Percentiles rank a stretch among this genome's conserved stretches.
Evolutionary conservation across 2,797 vertebrate genomes (phyloP).

Genomic region (Zenarchopterus dispar): DNA sequence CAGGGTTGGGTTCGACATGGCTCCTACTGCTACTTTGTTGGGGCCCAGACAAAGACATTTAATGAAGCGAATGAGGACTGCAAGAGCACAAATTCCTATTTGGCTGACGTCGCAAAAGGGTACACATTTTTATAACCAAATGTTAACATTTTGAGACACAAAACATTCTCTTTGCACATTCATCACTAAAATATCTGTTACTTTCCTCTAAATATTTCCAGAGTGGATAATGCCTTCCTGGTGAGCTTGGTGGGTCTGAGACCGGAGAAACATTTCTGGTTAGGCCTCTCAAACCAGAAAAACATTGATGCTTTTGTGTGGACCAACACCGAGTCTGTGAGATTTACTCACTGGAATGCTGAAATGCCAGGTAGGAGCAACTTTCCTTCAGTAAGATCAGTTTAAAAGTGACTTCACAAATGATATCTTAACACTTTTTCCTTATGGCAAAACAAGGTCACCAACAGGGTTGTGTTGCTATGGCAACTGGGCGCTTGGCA

Average conservation of each 20-base stretch:
- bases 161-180: neutral
- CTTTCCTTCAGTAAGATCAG: neutral
- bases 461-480: constrained; percentile 88
- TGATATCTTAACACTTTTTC: neutral
- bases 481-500: constrained; percentile 85
- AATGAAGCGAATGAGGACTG: constrained; percentile 86
- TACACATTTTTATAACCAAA: constrained; percentile 50
- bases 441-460: constrained; percentile 74
- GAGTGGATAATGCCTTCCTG: constrained; percentile 91
- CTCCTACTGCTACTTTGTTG: constrained; percentile 89
- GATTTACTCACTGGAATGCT: constrained; percentile 89
- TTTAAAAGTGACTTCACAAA: fast-evolving
- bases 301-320: constrained; percentile 85
- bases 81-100: constrained; percentile 75
- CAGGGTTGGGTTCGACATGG: constrained; percentile 90
- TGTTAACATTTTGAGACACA: neutral
- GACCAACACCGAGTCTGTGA: constrained; percentile 76
- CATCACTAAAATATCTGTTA: neutral
- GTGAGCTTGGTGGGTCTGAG: constrained; percentile 88
- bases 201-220: constrained; percentile 56
- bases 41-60: constrained; percentile 83
- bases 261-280: constrained; percentile 91
- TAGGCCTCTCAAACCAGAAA: constrained; percentile 87
- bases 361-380: constrained; percentile 88
- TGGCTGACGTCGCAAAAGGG: constrained; percentile 88